Evolutionary conservation across 2,888 invertebrate species (phyloP).

Genomic region (Cosmopolites sordidus): DNA sequence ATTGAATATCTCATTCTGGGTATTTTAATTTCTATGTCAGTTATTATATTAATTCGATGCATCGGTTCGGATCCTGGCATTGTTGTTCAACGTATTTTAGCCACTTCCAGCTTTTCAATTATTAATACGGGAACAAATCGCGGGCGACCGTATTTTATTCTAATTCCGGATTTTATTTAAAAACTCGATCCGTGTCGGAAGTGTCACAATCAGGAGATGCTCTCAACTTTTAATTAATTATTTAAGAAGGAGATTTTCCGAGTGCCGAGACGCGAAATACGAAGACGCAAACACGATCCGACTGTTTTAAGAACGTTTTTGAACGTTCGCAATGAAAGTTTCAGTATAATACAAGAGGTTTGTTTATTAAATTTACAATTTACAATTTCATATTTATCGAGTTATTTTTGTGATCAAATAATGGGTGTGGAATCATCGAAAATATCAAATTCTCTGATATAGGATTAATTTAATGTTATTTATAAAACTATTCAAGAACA

Average conservation of each 20-base stretch:
- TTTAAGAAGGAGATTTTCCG: slow-evolving; percentile 4
- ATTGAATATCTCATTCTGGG: no score
- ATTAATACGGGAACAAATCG: slow-evolving; percentile 25
- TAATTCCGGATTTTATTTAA: neutral
- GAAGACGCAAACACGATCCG: neutral
- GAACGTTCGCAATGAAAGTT: no score
- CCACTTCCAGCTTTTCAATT: slow-evolving; percentile 42
- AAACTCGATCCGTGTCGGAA: slow-evolving; percentile 4
- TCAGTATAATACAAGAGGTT: no score
- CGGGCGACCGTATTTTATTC: slow-evolving; percentile 26
- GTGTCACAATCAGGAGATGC: slow-evolving; percentile 9
- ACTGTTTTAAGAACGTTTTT: slow-evolving; percentile 4
- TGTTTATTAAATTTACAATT: no score
- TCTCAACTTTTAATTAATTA: slow-evolving; percentile 15
- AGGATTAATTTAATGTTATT: no score
- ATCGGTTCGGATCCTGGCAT: slow-evolving; percentile 44
- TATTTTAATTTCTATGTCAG: no score
- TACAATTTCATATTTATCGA: no score
- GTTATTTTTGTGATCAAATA: no score
- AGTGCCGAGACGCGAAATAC: neutral
- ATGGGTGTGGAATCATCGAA: no score
- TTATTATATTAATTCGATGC: slow-evolving; percentile 33
- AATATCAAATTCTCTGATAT: no score
- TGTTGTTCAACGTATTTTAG: slow-evolving; percentile 43
- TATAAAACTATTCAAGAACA: no score